Evolutionary conservation across 2,797 vertebrate species (phyloP).

Genomic region (Siniperca obscura): DNA sequence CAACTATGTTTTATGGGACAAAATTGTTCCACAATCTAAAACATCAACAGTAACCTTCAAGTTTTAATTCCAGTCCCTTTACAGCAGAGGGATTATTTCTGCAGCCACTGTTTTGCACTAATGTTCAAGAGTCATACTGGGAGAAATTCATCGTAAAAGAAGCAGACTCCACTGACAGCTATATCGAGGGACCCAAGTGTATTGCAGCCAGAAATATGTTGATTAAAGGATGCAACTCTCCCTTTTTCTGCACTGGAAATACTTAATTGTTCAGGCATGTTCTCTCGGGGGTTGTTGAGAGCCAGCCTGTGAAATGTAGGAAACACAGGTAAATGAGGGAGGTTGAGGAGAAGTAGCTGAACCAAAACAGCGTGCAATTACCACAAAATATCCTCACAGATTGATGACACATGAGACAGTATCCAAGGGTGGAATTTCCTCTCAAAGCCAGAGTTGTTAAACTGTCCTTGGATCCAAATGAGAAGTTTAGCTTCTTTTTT

Average conservation of each 20-base stretch:
- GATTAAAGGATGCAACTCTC: constrained; percentile 53
- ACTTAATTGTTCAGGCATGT: constrained; percentile 35
- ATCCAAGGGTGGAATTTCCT: constrained; percentile 32
- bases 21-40: neutral
- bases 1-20: neutral
- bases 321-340: constrained; percentile 31
- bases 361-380: constrained; percentile 24
- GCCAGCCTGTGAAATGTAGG: constrained; percentile 24
- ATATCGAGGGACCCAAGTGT: constrained; percentile 20
- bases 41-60: neutral
- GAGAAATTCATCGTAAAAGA: constrained; percentile 33
- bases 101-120: constrained; percentile 12
- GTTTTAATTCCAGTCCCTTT: neutral
- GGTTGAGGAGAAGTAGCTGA: neutral
- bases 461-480: constrained; percentile 46
- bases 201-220: constrained; percentile 37
- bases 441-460: constrained; percentile 42
- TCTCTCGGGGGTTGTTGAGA: constrained; percentile 2
- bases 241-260: constrained; percentile 44
- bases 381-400: constrained; percentile 39
- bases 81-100: neutral
- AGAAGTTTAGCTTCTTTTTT: constrained; percentile 37
- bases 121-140: constrained; percentile 9
- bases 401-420: constrained; percentile 20
- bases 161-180: constrained; percentile 29